Evolutionary conservation across 1,140 invertebrate genomes (phyloP).

Genomic region (Sitophilus oryzae): DNA sequence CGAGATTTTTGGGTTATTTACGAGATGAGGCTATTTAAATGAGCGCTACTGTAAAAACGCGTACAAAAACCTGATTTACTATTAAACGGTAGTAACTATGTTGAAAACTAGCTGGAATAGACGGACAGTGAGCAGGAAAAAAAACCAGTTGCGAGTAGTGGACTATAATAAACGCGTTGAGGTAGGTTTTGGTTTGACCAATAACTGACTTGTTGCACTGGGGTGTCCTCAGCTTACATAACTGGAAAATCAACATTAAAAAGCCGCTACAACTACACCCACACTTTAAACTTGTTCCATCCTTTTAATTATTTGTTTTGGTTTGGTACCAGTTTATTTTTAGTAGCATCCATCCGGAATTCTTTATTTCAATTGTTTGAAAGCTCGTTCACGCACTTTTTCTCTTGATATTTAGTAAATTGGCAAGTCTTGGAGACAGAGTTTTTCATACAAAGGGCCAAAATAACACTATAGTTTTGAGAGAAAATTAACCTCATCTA

Average conservation of each 20-base stretch:
- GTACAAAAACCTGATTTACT: slow-evolving; percentile 28
- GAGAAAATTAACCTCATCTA: too few species aligned
- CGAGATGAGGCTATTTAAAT: background rate
- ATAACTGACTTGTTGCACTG: slow-evolving; percentile 17
- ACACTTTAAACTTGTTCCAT: slow-evolving; percentile 16
- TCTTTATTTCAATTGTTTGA: background rate
- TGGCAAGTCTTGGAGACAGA: too few species aligned
- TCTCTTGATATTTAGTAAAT: too few species aligned
- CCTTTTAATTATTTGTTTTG: slow-evolving; percentile 17
- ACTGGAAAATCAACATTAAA: slow-evolving; percentile 29
- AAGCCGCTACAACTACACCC: slow-evolving; percentile 9
- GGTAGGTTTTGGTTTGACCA: slow-evolving; percentile 28
- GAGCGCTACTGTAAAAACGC: slow-evolving; percentile 9
- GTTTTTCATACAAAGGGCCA: too few species aligned
- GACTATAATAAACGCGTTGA: slow-evolving; percentile 30
- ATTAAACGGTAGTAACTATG: slow-evolving; percentile 23
- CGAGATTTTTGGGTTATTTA: background rate
- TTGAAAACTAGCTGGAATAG: slow-evolving; percentile 23
- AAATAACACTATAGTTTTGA: too few species aligned
- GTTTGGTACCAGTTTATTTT: slow-evolving; percentile 1
- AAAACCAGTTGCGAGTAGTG: slow-evolving; percentile 28
- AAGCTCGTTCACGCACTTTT: too few species aligned
- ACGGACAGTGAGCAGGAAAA: slow-evolving; percentile 6
- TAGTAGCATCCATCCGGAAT: background rate
- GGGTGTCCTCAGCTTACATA: slow-evolving; percentile 24